These are phyloP conservation scores for Scartelaos histophorus DNA, from an alignment of 2,113 vertebrate genomes.

Conservation along the genomic window DNA sequence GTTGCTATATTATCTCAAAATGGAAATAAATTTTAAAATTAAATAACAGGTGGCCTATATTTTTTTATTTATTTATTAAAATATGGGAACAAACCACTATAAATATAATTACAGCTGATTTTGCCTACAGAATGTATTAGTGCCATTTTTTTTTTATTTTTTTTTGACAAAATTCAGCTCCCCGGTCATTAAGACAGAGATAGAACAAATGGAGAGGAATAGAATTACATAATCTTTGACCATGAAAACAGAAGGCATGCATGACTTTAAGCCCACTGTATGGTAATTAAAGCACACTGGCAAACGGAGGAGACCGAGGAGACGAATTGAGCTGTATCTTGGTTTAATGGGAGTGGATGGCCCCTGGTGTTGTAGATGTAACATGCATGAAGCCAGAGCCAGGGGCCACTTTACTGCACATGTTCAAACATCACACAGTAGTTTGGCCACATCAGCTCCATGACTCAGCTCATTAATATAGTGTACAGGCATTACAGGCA, in stretches of 20 bases:
- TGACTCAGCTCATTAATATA: constrained; percentile 54
- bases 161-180: too few relatives aligned
- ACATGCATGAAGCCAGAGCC: constrained; percentile 40
- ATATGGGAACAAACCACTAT: too few relatives aligned
- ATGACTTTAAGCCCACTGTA: not conserved
- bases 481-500: constrained; percentile 25
- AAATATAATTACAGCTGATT: too few relatives aligned
- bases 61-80: too few relatives aligned
- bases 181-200: not conserved
- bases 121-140: too few relatives aligned
- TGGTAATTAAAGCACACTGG: constrained; percentile 3
- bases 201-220: not conserved
- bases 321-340: constrained; percentile 27
- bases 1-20: too few relatives aligned
- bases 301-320: not conserved
- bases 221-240: not conserved
- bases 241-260: not conserved
- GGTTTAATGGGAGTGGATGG: constrained; percentile 49
- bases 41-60: too few relatives aligned
- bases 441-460: constrained; percentile 40
- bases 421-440: constrained; percentile 40
- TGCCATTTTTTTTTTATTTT: too few relatives aligned
- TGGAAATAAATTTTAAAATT: too few relatives aligned
- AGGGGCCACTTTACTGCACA: constrained; percentile 37
- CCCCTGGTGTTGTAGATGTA: constrained; percentile 35